phyloP scores from a whole-genome alignment of 2,113 vertebrate species.

The Colius striatus region DNA sequence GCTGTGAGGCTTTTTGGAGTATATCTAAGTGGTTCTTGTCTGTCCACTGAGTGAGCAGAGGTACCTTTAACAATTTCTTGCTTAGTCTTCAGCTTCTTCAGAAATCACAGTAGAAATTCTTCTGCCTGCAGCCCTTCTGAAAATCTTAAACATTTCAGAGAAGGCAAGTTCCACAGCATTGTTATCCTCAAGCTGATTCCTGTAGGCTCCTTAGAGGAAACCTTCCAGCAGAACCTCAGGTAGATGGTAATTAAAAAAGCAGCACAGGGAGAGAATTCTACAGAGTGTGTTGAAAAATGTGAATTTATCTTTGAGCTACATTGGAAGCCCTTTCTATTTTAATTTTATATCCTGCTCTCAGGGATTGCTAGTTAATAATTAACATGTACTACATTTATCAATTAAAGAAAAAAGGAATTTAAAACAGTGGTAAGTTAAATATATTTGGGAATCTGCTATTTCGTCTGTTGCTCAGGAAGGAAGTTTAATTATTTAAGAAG shows the following conservation, averaged over 20 bases:
- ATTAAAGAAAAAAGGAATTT: slow-evolving; percentile 73
- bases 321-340: slow-evolving; percentile 12
- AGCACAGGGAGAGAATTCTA: not conserved
- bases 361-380: slow-evolving; percentile 75
- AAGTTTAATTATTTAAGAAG: slow-evolving; percentile 63
- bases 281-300: not conserved
- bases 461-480: slow-evolving; percentile 54
- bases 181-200: slow-evolving; percentile 20
- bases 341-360: slow-evolving; percentile 57
- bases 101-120: not conserved
- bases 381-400: slow-evolving; percentile 62
- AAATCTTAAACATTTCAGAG: slow-evolving; percentile 13
- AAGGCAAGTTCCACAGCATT: not conserved
- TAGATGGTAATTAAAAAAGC: not conserved
- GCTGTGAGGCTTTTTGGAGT: not conserved
- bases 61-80: not conserved
- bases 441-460: slow-evolving; percentile 69
- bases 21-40: not conserved
- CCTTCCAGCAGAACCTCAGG: slow-evolving; percentile 14
- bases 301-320: slow-evolving; percentile 42
- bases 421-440: slow-evolving; percentile 70
- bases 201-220: slow-evolving; percentile 21
- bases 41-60: not conserved
- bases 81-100: not conserved
- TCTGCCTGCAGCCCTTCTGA: slow-evolving; percentile 11